phyloP scores from a whole-genome alignment of 2,888 invertebrate species.

The Enchytraeus crypticus region DNA sequence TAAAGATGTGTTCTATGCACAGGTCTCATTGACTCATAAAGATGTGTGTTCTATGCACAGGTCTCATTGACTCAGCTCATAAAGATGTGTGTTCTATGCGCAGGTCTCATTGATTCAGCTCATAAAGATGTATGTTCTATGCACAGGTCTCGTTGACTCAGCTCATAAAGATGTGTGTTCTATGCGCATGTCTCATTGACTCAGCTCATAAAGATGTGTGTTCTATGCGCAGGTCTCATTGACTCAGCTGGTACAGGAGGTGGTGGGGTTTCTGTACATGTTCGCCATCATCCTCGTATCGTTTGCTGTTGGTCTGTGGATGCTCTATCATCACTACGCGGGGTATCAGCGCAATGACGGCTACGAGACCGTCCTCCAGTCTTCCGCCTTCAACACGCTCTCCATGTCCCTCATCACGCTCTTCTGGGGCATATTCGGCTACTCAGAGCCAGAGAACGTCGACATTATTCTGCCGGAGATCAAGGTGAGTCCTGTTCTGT shows the following conservation, averaged over 20 bases:
- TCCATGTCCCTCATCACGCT: constrained; percentile 55
- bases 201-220: too few relatives aligned
- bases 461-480: constrained; percentile 55
- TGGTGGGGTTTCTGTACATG: constrained; percentile 58
- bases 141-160: too few relatives aligned
- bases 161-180: too few relatives aligned
- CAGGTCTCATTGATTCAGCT: too few relatives aligned
- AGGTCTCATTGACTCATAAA: too few relatives aligned
- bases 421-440: constrained; percentile 64
- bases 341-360: constrained; percentile 58
- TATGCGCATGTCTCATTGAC: too few relatives aligned
- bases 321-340: constrained; percentile 61
- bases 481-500: too few relatives aligned
- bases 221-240: constrained; percentile 56
- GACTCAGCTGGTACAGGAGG: constrained; percentile 62
- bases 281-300: constrained; percentile 57
- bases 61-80: too few relatives aligned
- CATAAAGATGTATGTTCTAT: too few relatives aligned
- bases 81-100: too few relatives aligned
- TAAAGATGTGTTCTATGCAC: too few relatives aligned
- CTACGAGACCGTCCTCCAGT: constrained; percentile 46
- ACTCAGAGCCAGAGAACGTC: constrained; percentile 57
- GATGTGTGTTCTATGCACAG: too few relatives aligned
- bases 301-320: constrained; percentile 58
- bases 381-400: constrained; percentile 8